Base-by-base conservation (phyloP, 2,888 invertebrate genomes). In the Stenolophus ochropezus region DNA sequence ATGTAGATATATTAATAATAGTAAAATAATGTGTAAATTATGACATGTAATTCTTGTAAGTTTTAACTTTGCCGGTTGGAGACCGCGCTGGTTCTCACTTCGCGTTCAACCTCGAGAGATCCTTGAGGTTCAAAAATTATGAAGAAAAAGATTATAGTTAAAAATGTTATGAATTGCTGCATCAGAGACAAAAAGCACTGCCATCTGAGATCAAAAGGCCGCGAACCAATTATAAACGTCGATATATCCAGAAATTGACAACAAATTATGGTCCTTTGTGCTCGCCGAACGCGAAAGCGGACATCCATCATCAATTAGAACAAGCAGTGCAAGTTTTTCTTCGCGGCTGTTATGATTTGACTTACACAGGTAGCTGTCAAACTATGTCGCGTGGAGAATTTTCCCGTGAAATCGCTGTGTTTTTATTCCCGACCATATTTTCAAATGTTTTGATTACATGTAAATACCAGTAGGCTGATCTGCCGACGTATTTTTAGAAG, bases 251-350 rank as follows among this genome's bases (percentile, higher is more conserved):
- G 89, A 89, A 89, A 89, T 89, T 87, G 89, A 88, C 88, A 89
- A 89, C 89, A 89, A 89, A 89, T 89, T 89, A 89, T 89, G 88
- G 88, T 87, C 88, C 89, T 89, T 89, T 89, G 89, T 89, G 86
- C 86, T 84, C 84, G 86, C 88, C 88, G 88, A 87, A 87, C 65
- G 65, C 65, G 33, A 69, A 49, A 89, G 87, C 65, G 33, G 33
- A 73, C 89, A 87, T 89, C 85, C 87, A 88, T 89, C 89, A 89
- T 89, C 89, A 89, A 89, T 89, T 89, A 89, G 80, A 88, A 82
- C 86, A 69, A 5, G 65, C 33, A 20, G 47, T 8, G 58, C 77
- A 61, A 58, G 61, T 77, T 61, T 58, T 77, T 61, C 77, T n/a
- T 21, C 65, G 51, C 79, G 25, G 84, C 84, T 83, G 84, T 85